Evolutionary conservation across 2,888 invertebrate genomes (phyloP), one percentile per base, ranked within the genome.

Genomic region (Byasa hedistus): DNA sequence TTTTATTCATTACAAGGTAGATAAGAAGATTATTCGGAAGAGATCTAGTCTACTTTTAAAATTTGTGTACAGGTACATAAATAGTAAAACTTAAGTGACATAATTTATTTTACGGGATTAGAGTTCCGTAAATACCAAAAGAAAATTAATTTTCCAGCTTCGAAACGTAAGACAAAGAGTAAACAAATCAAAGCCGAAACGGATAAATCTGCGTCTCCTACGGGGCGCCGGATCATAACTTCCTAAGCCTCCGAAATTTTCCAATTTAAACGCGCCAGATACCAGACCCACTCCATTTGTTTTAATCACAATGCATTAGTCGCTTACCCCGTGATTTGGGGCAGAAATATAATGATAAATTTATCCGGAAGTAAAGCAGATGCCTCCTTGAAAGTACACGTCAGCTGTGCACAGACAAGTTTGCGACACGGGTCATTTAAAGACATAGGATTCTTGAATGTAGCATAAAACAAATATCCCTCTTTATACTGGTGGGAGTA

Each of bases 191-290:
- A 76, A 81, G 76, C 75, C 74, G 77, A 78, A 75, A 71, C 75
- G 83, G 77, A 85, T 87, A 85, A 85, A 84, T 88, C 83, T 74
- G 71, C 75, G 85, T 86, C 83, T 77, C 71, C 74, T 71, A 70
- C 71, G 73, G 73, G 72, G 68, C 75, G 74, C 74, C 70, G 79
- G 79, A 81, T 86, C 83, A 86, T 84, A 87, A 88, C 84, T 87
- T 85, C 76, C 71, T 80, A 84, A 87, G 81, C 83, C 80, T 80
- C 76, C 80, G 71, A 77, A 78, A 78, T 79, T 81, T 81, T 79
- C 75, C 78, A 80, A 83, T 83, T 81, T 77, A 73, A 73, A 69
- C 69, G 73, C 68, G 66, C 66, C 70, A 66, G 73, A 77, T 74
- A 69, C 68, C 68, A 72, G 74, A 77, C 72, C 74, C 71, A 72